phyloP scores from a whole-genome alignment of 1,140 invertebrate species.

The Drosophila auraria region DNA sequence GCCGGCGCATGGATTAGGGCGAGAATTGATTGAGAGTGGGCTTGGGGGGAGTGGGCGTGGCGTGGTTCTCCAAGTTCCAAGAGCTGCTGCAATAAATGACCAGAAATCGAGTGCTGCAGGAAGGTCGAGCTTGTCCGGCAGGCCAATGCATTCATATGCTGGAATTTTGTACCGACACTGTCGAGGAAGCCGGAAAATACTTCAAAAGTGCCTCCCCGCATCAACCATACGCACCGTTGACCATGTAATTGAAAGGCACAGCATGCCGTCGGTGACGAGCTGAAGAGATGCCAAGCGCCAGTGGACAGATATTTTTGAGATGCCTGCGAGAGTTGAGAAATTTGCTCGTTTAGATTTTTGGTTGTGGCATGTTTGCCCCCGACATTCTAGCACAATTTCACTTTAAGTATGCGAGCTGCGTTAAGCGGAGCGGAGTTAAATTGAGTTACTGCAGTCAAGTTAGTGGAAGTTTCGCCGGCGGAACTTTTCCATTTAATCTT shows the following conservation, averaged over 20 bases:
- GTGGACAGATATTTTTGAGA: slow-evolving; percentile 26
- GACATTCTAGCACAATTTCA: slow-evolving; percentile 14
- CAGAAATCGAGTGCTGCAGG: slow-evolving; percentile 34
- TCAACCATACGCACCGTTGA: slow-evolving; percentile 48
- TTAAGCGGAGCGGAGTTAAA: background rate
- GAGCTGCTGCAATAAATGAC: slow-evolving; percentile 46
- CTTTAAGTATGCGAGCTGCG: background rate
- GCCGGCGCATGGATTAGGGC: slow-evolving; percentile 40
- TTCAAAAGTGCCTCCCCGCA: slow-evolving; percentile 15
- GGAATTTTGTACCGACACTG: slow-evolving; percentile 42
- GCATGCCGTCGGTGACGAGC: slow-evolving; percentile 13
- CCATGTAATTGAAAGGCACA: slow-evolving; percentile 42
- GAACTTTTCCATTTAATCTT: slow-evolving; percentile 31
- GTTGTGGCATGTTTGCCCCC: slow-evolving; percentile 16
- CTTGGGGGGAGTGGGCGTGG: slow-evolving; percentile 17
- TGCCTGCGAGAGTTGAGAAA: slow-evolving; percentile 21
- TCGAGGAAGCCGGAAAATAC: slow-evolving; percentile 39
- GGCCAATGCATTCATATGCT: slow-evolving; percentile 49
- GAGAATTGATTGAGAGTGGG: slow-evolving; percentile 40
- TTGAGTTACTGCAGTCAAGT: slow-evolving; percentile 27
- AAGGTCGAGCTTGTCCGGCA: slow-evolving; percentile 26
- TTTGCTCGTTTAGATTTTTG: slow-evolving; percentile 27
- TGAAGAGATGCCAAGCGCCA: slow-evolving; percentile 22
- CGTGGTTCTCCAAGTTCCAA: slow-evolving; percentile 20
- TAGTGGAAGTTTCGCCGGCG: slow-evolving; percentile 2